Evolutionary conservation across 2,888 invertebrate species (phyloP), one percentile per base, ranked within the genome.

Genomic region (Agrypnus murinus): DNA sequence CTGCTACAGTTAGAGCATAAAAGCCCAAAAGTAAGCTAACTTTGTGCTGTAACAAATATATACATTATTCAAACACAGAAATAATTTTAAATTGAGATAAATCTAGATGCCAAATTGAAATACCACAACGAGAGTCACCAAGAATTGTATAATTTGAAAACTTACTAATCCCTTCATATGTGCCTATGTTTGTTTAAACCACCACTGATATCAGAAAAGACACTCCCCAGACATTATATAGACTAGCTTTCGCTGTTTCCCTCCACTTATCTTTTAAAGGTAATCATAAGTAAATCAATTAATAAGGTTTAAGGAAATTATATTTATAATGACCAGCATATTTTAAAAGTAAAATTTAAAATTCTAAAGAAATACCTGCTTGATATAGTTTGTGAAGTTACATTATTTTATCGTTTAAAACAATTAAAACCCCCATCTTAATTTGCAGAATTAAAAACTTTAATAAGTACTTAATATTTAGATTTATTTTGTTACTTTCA

Each of bases 171-270:
- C 75, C 62, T 34, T 62, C 62, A 62, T n/a, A n/a, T 58, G 43
- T 43, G 31, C 17, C 25, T 50, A 32, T 9, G 14, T 63, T 65
- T 25, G 38, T 55, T 62, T 32, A 40, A 55, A 55, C 17, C 55
- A 50, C 65, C 36, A 40, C 65, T 50, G 48, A 14, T 55, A 25
- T 14, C n/a, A 40, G 19, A 15, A 19, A 34, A 15, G 15, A 12
- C 12, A 12, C 12, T 46, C 38, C 45, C 63, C 36, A 17, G 32
- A 65, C 62, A 62, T 74, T 75, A 59, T 75, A 75, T 77, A 77
- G 69, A 72, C 46, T 53, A 58, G 75, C 77, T 77, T 77, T 77
- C 77, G 74, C 77, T 71, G 63, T 19, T 32, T 48, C 71, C 72
- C 59, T 59, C 59, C 59, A 59, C 55, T 32, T n/a, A 55, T 55